phyloP scores from a whole-genome alignment of 2,113 vertebrate genomes.

The Salminus brasiliensis region DNA sequence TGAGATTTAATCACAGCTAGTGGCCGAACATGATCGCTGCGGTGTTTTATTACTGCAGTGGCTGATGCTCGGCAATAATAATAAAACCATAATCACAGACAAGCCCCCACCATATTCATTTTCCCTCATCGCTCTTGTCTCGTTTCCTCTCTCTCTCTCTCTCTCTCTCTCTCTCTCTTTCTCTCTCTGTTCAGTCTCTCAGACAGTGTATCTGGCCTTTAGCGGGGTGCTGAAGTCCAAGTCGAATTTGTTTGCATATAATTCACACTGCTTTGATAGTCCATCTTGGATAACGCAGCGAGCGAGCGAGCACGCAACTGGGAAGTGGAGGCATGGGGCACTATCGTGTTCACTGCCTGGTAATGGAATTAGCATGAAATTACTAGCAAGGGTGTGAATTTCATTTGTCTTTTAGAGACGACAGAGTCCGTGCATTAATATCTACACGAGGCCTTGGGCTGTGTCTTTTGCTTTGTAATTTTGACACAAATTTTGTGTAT shows the following conservation, averaged over 20 bases:
- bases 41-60: constrained; percentile 63
- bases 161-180: constrained; percentile 2
- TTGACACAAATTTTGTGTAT: neutral
- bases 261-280: constrained; percentile 15
- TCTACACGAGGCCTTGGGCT: neutral
- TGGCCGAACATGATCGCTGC: constrained; percentile 60
- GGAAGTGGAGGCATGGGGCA: neutral
- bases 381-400: constrained; percentile 4
- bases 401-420: constrained; percentile 7
- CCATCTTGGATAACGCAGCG: neutral
- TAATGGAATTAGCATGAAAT: constrained; percentile 3
- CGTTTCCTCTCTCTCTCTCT: constrained; percentile 24
- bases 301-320: neutral
- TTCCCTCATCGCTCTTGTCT: constrained; percentile 61
- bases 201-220: constrained; percentile 22
- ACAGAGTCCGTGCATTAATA: neutral
- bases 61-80: constrained; percentile 64
- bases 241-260: constrained; percentile 35
- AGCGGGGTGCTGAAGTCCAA: constrained; percentile 14
- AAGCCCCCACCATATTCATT: constrained; percentile 69
- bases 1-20: constrained; percentile 58
- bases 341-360: neutral
- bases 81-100: constrained; percentile 73
- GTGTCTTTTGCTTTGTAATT: neutral
- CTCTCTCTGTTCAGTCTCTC: neutral